Evolutionary conservation across 2,888 invertebrate species (phyloP).

Genomic region (Masnerella sp.): DNA sequence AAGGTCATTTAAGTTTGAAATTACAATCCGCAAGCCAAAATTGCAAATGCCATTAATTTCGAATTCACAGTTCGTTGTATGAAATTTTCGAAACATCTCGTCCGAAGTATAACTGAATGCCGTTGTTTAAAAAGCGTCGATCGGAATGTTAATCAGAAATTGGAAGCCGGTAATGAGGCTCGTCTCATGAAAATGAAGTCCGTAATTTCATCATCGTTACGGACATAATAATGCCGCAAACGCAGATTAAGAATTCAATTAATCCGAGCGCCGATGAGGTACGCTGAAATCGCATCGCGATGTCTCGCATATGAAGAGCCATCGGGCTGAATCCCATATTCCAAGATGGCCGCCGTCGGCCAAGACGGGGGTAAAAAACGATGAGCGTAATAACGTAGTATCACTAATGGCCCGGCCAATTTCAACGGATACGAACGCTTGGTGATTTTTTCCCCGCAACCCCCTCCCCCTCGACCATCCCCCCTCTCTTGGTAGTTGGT

Average conservation of each 20-base stretch:
- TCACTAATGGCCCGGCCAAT: conserved; percentile 77
- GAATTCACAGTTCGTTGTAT: no score
- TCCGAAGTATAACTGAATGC: no score
- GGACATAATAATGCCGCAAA: conserved; percentile 35
- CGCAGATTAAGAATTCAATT: conserved; percentile 54
- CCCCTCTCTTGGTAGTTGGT: conserved; percentile 21
- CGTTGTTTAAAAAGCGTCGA: no score
- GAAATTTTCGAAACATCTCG: no score
- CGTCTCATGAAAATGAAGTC: conserved; percentile 25
- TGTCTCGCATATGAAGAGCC: conserved; percentile 49
- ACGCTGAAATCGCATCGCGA: conserved; percentile 47
- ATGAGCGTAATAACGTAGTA: conserved; percentile 77
- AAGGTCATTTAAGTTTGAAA: no score
- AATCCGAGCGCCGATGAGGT: conserved; percentile 50
- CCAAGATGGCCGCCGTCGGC: conserved; percentile 75
- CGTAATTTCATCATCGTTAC: conserved; percentile 49
- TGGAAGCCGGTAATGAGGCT: conserved; percentile 41
- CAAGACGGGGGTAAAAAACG: conserved; percentile 74
- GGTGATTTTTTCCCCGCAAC: conserved; percentile 62
- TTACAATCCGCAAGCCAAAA: no score
- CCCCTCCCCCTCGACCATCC: conserved; percentile 34
- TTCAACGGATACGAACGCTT: conserved; percentile 75
- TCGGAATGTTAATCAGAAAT: conserved; percentile 49
- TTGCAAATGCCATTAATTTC: no score
- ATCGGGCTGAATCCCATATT: conserved; percentile 72